Evolutionary conservation across 2,113 vertebrate species (phyloP), one percentile per base, ranked within the genome.

Genomic region (Vanacampus margaritifer): DNA sequence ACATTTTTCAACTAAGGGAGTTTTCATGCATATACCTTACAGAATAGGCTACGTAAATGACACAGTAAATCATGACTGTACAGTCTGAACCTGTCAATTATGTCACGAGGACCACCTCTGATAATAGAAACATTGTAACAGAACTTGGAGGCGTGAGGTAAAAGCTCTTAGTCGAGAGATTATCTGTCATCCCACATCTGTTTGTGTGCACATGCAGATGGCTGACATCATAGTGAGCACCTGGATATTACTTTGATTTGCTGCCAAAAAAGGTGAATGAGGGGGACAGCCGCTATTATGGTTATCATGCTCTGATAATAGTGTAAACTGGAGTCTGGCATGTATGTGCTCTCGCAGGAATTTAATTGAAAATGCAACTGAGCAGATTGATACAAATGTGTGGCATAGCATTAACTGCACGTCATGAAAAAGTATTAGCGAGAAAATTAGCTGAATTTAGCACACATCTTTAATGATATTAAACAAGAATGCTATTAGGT

Each of bases 171-270:
- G 77, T 78, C 60, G 75, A 82, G 81, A 82, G 76, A 86, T 86
- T 76, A 86, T 82, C 81, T 87, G 84, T 87, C 87, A 84, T 84
- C 81, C 67, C 81, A 89, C 85, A 88, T 85, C 85, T 90, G 85
- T 85, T 81, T 88, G 78, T 79, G 77, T 75, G 70, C 62, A 78
- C 75, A 84, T 81, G 53, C 84, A 88, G 86, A 84, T 89, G 87
- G 82, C 81, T 86, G 86, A 88, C 87, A 86, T 87, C 82, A 84
- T 67, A 51, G 66, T 10, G 65, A 76, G 85, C 82, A 89, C 89
- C 88, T 90, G 84, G 84, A 88, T 71, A 17, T 56, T 81, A 75
- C 86, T 88, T 88, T 89, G 84, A 88, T 88, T 88, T 81, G 68
- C 75, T 78, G 85, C 89, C 89, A 90, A 85, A 57, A 88, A 73